phyloP scores from a whole-genome alignment of 2,888 invertebrate species.

The Melipona beecheii region DNA sequence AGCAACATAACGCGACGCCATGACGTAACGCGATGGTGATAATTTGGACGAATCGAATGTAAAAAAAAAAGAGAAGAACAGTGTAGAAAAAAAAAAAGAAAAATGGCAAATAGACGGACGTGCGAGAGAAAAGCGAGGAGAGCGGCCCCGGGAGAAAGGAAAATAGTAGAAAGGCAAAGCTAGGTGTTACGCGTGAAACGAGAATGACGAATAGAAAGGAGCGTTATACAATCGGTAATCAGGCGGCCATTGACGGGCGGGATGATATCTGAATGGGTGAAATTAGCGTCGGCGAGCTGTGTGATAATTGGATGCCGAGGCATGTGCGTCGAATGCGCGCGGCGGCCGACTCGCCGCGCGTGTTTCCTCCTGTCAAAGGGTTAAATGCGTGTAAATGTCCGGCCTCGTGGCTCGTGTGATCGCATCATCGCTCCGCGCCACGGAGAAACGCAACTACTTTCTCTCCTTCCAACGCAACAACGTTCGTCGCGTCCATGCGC shows the following conservation, averaged over 20 bases:
- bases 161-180: conserved; percentile 4
- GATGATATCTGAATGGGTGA: conserved; percentile 78
- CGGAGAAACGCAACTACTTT: conserved; percentile 33
- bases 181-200: not conserved
- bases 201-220: conserved; percentile 51
- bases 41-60: not conserved
- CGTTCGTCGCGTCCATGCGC: not conserved
- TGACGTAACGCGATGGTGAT: too few species aligned
- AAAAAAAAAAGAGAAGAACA: not conserved
- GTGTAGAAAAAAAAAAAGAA: not conserved
- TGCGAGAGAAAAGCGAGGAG: not conserved
- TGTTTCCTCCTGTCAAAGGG: conserved; percentile 77
- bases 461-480: conserved; percentile 1
- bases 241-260: conserved; percentile 76
- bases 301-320: conserved; percentile 76
- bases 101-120: not conserved
- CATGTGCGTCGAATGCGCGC: conserved; percentile 67
- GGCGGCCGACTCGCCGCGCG: conserved; percentile 65
- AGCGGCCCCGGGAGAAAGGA: not conserved
- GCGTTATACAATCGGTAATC: conserved; percentile 77
- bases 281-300: conserved; percentile 78
- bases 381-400: conserved; percentile 79
- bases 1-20: too few species aligned
- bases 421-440: conserved; percentile 60
- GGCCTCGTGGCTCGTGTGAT: conserved; percentile 72